These are phyloP conservation scores for Leucoraja erinaceus DNA, from an alignment of 2,113 vertebrate species.

Conservation along the genomic window DNA sequence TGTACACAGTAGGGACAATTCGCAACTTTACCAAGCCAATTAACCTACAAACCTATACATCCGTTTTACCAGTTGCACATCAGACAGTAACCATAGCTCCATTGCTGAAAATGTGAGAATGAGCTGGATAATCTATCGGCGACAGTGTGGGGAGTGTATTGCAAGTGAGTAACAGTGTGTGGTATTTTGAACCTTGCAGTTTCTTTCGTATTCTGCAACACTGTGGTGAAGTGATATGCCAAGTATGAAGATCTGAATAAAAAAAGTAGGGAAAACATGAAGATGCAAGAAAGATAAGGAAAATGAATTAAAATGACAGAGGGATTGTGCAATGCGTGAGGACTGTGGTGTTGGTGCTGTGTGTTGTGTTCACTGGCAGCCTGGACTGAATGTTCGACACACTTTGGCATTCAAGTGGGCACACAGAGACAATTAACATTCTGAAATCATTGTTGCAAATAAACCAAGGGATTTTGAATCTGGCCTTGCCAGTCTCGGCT, in stretches of 20 bases:
- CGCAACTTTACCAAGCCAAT: too few relatives aligned
- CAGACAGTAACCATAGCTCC: too few relatives aligned
- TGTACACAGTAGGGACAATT: too few relatives aligned
- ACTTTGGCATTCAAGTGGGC: constrained; percentile 27
- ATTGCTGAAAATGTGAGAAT: background rate
- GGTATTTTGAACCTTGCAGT: background rate
- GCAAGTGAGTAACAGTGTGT: background rate
- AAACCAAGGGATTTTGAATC: constrained; percentile 18
- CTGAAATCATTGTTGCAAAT: background rate
- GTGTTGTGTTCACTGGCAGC: constrained; percentile 2
- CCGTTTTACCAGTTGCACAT: background rate
- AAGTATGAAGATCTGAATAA: background rate
- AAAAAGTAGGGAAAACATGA: background rate
- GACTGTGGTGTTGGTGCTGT: background rate
- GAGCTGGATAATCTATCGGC: background rate
- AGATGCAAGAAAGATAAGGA: background rate
- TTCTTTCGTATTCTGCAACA: background rate
- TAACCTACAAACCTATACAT: too few relatives aligned
- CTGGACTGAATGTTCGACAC: background rate
- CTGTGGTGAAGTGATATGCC: background rate
- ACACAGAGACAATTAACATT: constrained; percentile 32
- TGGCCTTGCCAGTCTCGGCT: background rate
- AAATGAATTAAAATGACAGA: background rate
- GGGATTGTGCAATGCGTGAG: background rate
- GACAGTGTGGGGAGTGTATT: background rate